Base-by-base conservation (phyloP, 2,113 vertebrate species). In the Micronycteris hirsuta region DNA sequence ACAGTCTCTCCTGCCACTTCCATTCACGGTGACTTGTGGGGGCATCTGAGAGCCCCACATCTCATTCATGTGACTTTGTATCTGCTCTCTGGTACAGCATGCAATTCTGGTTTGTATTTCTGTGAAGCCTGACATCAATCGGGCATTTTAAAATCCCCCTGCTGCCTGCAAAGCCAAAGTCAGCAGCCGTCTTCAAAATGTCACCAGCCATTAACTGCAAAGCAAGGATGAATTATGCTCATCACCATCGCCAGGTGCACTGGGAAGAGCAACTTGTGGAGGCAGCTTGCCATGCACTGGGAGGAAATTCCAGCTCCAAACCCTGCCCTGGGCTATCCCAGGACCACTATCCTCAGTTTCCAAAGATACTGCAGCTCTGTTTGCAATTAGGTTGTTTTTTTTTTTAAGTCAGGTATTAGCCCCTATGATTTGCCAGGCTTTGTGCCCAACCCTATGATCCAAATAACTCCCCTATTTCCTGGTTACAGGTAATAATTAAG, bases 191-290 rank as follows among this genome's bases (percentile, higher is more conserved):
- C 84, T 94, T 97, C 80, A 81, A 89, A 92, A 95, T 96, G 70
- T 95, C 96, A 97, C 90, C 93, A 96, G 90, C 80, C 80, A 92
- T 93, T 93, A 92, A 58, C 82, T 7, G 13, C n/a, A 58, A 26
- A 93, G 47, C 5, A 38, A 45, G 73, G 47, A 71, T 86, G 67
- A 90, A 91, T 88, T 78, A 67, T 15, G 20, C 45, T 87, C 70
- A n/a, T 85, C 14, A 2, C 70, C 13, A 2, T n/a, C 1, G 1
- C 63, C 90, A 85, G 76, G 93, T 90, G 12, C 24, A 0, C 36
- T 54, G 85, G 43, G 67, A 80, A 81, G 54, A 68, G 67, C 16
- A 73, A 47, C 26, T 68, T 17, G 4, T 1, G 3, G 49, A 65
- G 47, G 33, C 47, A 67, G 58, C 45, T 17, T 87, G 88, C 87